phyloP scores from a whole-genome alignment of 1,140 invertebrate genomes.

The Belonocnema kinseyi region DNA sequence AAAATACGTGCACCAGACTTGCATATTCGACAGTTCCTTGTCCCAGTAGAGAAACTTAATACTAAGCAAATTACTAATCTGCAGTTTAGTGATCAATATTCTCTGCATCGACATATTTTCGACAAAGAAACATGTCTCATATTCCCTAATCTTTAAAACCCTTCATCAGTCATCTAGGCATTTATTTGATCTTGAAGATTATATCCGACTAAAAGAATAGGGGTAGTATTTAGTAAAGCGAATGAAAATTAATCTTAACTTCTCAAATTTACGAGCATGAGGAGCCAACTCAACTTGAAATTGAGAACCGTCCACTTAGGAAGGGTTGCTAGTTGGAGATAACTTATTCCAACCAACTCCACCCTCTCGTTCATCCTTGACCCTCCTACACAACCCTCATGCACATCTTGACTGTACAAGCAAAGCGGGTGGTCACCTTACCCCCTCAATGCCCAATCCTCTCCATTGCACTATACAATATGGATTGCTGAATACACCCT shows the following conservation, averaged over 20 bases:
- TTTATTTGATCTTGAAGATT: too few relatives aligned
- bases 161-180: too few relatives aligned
- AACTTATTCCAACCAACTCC: conserved; percentile 69
- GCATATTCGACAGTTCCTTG: conserved; percentile 20
- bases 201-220: too few relatives aligned
- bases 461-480: conserved; percentile 60
- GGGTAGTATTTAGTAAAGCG: too few relatives aligned
- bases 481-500: conserved; percentile 59
- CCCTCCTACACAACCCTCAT: conserved; percentile 44
- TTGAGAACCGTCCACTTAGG: conserved; percentile 70
- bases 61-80: neutral
- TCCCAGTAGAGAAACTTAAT: neutral
- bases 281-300: conserved; percentile 40
- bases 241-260: too few relatives aligned
- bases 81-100: neutral
- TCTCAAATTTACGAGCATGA: neutral
- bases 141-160: too few relatives aligned
- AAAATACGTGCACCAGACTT: conserved; percentile 7
- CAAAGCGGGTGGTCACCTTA: conserved; percentile 53
- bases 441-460: conserved; percentile 49
- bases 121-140: too few relatives aligned
- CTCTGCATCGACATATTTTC: neutral
- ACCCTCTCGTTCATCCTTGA: conserved; percentile 39
- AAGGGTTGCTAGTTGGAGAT: conserved; percentile 73
- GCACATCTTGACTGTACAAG: conserved; percentile 48